Conservation (phyloP, 35 echinoderm and acorn worm genomes). For the Ptychodera flava region DNA sequence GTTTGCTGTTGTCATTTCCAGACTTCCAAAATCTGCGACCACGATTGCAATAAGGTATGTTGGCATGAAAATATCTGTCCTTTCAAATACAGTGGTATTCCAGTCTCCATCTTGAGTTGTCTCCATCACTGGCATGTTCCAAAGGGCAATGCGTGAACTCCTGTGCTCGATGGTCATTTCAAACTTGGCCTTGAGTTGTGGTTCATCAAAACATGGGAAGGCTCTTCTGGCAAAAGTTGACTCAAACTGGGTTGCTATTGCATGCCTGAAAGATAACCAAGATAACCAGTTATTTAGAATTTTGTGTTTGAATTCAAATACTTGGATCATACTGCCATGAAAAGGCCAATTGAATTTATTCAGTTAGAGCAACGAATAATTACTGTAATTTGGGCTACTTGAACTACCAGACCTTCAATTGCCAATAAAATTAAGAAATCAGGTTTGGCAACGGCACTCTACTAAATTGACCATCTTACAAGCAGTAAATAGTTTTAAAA, state of each 20-base stretch:
- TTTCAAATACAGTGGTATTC: slow-evolving; percentile 32
- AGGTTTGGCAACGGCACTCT: too few relatives aligned
- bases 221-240: neutral
- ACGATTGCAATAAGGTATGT: slow-evolving; percentile 63
- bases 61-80: slow-evolving; percentile 27
- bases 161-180: neutral
- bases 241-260: neutral
- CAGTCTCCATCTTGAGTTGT: slow-evolving; percentile 1
- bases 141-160: neutral
- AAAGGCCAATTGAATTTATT: too few relatives aligned
- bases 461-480: too few relatives aligned
- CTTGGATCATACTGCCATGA: too few relatives aligned
- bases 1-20: neutral
- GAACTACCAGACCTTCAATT: too few relatives aligned
- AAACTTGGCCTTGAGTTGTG: neutral
- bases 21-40: slow-evolving; percentile 31
- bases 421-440: too few relatives aligned
- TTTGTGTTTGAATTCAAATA: too few relatives aligned
- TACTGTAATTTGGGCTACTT: too few relatives aligned
- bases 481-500: too few relatives aligned
- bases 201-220: neutral
- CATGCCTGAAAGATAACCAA: neutral
- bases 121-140: neutral
- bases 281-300: too few relatives aligned
- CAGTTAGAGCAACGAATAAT: too few relatives aligned